Evolutionary conservation across 1,140 invertebrate species (phyloP), one percentile per base, ranked within the genome.

Genomic region (Diorhabda carinulata): DNA sequence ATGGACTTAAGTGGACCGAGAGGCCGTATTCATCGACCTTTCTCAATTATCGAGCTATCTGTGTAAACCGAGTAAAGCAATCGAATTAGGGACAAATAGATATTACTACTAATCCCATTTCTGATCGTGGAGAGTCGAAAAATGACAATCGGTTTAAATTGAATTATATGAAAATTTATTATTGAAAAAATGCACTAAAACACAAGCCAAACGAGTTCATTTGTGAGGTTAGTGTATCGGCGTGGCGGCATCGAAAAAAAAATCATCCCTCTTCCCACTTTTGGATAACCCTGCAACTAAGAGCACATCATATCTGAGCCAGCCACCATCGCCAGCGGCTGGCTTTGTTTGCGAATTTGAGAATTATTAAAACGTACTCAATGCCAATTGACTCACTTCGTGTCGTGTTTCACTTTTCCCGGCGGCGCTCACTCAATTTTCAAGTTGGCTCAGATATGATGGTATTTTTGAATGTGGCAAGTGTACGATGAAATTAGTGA

Each of bases 401-500:
- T 62, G 61, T 62, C 61, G 61, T 42, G 62, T 72, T 73, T 77
- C 72, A 77, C 80, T 82, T 82, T 82, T 82, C 81, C 81, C 81
- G 81, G 81, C 81, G 78, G 77, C 69, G 68, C 71, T 74, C 69
- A 67, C 71, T 74, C 58, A 73, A 73, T 75, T 76, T 76, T 73
- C 73, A 79, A 84, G 74, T 75, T 86, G 86, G 85, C 86, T 87
- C 86, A 87, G 86, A 87, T 87, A 87, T 87, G 86, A 87, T 86
- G 84, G 82, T 81, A 84, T 87, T 87, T 87, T 87, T 87, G 85
- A 87, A 77, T 85, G 85, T 87, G 85, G 86, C 86, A 86, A 80
- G 85, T 86, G 83, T 85, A 84, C 82, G 59, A 25, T 52, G n/a
- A 52, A 52, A 66, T 63, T 65, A 70, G 62, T 70, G 25, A 41